Percentiles rank a stretch among this genome's conserved stretches.
Evolutionary conservation across 2,113 vertebrate genomes (phyloP).

Genomic region (Anolis sagrei): DNA sequence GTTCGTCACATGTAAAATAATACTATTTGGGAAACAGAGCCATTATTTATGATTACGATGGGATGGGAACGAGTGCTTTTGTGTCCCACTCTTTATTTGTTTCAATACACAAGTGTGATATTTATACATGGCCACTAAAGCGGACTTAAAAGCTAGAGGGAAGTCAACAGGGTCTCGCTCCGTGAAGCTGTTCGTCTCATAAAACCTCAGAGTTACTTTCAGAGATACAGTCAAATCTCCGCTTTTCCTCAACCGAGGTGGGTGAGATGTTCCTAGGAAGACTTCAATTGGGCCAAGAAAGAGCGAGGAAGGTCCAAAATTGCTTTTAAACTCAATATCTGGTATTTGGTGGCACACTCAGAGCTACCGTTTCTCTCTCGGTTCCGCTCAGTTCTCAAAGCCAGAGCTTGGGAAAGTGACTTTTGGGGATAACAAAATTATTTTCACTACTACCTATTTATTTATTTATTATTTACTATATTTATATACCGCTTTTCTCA

Average conservation of each 20-base stretch:
- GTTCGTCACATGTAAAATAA: background rate
- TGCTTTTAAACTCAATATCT: too few relatives aligned
- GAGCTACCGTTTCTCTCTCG: too few relatives aligned
- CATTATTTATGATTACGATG: too few relatives aligned
- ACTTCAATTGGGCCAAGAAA: background rate
- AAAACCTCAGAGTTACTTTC: background rate
- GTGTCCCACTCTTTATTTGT: background rate
- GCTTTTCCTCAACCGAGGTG: background rate
- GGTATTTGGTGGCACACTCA: background rate
- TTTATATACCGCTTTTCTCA: too few relatives aligned
- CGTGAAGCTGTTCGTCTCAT: background rate
- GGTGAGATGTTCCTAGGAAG: background rate
- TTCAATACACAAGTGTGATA: background rate
- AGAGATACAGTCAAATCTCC: too few relatives aligned
- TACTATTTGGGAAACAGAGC: too few relatives aligned
- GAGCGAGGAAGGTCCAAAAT: background rate
- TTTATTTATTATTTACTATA: too few relatives aligned
- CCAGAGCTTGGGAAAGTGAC: too few relatives aligned
- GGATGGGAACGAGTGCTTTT: background rate
- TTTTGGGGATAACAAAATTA: too few relatives aligned
- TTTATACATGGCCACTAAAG: too few relatives aligned
- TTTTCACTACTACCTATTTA: too few relatives aligned
- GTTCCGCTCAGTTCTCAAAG: too few relatives aligned
- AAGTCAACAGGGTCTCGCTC: background rate
- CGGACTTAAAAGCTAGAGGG: background rate